Evolutionary conservation across 53 echinoderm and acorn worm genomes (phyloP).

Genomic region (Apostichopus leukothele): DNA sequence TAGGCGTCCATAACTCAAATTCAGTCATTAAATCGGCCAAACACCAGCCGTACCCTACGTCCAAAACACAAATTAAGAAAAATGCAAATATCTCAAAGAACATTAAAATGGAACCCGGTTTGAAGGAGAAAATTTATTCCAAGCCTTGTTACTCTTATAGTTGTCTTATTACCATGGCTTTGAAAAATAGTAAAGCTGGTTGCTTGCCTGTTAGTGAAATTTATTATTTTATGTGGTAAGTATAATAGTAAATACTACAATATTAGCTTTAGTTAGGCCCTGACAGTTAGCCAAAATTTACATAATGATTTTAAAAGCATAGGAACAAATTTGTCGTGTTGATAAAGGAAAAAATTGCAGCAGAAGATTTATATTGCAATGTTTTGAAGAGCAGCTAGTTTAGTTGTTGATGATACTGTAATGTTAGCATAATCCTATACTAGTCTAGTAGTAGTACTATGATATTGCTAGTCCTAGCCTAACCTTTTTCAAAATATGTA

Average conservation of each 20-base stretch:
- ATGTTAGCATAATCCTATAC: no score
- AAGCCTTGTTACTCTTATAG: conserved; percentile 99
- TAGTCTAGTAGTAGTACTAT: no score
- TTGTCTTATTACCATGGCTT: conserved; percentile 97
- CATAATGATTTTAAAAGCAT: background rate
- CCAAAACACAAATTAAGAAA: conserved; percentile 56
- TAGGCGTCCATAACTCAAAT: conserved; percentile 46
- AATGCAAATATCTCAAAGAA: conserved; percentile 30
- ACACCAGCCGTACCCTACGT: conserved; percentile 54
- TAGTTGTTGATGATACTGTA: no score
- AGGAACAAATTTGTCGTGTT: no score
- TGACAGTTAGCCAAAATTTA: background rate
- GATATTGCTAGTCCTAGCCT: no score
- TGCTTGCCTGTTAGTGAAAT: conserved; percentile 98
- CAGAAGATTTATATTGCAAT: no score
- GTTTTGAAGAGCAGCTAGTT: no score
- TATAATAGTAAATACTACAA: background rate
- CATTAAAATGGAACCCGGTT: conserved; percentile 59
- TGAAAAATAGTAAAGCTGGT: conserved; percentile 95
- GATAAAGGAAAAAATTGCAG: no score
- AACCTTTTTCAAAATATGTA: no score
- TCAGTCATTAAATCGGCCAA: conserved; percentile 35
- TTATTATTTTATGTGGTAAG: conserved; percentile 99
- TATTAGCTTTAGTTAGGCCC: background rate
- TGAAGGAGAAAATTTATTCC: conserved; percentile 76